Evolutionary conservation across 2,797 vertebrate genomes (phyloP).

Genomic region (Acanthis flammea): DNA sequence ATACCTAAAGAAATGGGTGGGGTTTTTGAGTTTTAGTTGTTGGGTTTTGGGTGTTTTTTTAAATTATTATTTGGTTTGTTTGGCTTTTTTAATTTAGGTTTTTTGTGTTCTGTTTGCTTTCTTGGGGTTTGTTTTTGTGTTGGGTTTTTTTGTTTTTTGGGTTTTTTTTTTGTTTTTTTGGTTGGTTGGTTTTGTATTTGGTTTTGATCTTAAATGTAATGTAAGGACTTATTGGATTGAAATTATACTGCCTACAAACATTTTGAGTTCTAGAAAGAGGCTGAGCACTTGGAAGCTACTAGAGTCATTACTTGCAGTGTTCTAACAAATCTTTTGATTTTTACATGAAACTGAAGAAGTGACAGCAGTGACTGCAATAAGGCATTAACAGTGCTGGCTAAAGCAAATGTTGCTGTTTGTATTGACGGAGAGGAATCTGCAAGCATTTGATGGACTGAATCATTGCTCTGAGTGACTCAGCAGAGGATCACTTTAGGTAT

Average conservation of each 20-base stretch:
- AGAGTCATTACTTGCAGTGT: neutral
- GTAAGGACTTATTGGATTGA: neutral
- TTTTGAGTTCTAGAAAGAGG: neutral
- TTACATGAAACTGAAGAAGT: neutral
- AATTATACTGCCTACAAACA: neutral
- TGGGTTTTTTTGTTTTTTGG: no score
- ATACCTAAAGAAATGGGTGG: neutral
- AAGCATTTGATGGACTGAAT: neutral
- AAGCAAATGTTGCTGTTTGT: neutral
- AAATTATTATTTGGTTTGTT: neutral
- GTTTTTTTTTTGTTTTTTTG: neutral
- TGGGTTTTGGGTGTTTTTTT: accelerated
- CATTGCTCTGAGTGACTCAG: neutral
- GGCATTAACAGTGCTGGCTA: neutral
- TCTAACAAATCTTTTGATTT: neutral
- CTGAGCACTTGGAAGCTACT: neutral
- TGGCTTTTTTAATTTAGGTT: neutral
- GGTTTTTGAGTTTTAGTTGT: accelerated
- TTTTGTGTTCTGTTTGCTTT: neutral
- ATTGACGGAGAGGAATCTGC: neutral
- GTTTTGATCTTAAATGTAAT: neutral
- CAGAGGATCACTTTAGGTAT: neutral
- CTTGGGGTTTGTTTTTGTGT: accelerated
- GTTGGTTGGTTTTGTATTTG: neutral
- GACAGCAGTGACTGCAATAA: neutral